Evolutionary conservation across 2,888 invertebrate species (phyloP).

Genomic region (Caenorhabditis sulstoni): DNA sequence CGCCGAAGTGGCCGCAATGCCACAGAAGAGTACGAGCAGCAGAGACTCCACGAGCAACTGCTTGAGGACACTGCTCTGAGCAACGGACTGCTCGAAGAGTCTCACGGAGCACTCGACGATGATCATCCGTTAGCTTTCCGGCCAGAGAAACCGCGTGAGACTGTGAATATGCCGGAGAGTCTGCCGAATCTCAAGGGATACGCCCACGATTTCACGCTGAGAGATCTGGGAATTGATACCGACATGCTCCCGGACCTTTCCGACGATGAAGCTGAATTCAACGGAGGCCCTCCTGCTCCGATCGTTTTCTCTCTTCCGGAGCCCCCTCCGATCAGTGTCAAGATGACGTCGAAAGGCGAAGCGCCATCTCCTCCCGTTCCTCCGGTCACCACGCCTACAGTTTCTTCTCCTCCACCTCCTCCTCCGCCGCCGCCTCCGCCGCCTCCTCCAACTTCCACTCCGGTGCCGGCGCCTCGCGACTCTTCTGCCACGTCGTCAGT

Average conservation of each 20-base stretch:
- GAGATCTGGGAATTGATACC: conserved; percentile 34
- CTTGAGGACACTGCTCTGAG: conserved; percentile 51
- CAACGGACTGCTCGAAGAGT: background rate
- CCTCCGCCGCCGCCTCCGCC: conserved; percentile 30
- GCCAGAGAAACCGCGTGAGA: conserved; percentile 11
- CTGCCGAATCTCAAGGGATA: conserved; percentile 67
- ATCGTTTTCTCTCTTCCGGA: conserved; percentile 6
- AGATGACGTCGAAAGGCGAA: background rate
- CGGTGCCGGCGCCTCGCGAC: background rate
- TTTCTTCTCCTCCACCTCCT: conserved; percentile 37
- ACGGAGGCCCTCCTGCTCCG: background rate
- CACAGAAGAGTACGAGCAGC: conserved; percentile 11
- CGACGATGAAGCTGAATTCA: background rate
- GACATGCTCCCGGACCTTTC: conserved; percentile 34
- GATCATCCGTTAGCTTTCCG: conserved; percentile 62
- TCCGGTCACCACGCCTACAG: conserved; percentile 13
- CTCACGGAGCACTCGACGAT: conserved; percentile 25
- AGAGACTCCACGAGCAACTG: conserved; percentile 41
- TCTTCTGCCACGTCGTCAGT: conserved; percentile 25
- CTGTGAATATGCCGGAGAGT: conserved; percentile 61
- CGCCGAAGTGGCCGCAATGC: conserved; percentile 24
- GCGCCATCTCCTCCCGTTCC: conserved; percentile 8
- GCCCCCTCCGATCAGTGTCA: conserved; percentile 17
- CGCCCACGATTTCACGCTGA: conserved; percentile 38
- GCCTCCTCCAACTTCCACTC: conserved; percentile 5